These are phyloP conservation scores for Omphaloscelis lunosa DNA, from an alignment of 2,888 invertebrate species.

Conservation along the genomic window DNA sequence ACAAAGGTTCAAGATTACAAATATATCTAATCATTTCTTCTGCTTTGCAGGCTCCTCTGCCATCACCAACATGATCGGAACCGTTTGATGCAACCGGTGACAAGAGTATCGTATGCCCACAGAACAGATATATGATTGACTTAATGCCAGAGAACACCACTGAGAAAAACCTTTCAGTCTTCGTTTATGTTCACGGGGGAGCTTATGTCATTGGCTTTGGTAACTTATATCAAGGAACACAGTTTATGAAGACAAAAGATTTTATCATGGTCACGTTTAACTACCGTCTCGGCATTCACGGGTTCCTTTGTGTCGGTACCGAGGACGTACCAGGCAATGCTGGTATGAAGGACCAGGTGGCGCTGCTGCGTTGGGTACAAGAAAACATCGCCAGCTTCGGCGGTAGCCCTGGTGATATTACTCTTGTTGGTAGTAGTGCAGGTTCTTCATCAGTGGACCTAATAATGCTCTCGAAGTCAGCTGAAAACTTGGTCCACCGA, in stretches of 20 bases:
- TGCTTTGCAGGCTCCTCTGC: conserved; percentile 58
- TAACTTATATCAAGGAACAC: conserved; percentile 11
- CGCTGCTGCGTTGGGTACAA: conserved; percentile 75
- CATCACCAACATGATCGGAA: conserved; percentile 64
- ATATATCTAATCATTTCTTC: background rate
- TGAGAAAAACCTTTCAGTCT: conserved; percentile 69
- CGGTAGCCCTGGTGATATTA: conserved; percentile 77
- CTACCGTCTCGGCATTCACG: conserved; percentile 63
- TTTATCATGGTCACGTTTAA: conserved; percentile 72
- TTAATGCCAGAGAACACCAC: conserved; percentile 67
- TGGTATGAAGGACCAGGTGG: conserved; percentile 60
- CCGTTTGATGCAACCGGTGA: conserved; percentile 70
- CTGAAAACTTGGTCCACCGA: conserved; percentile 74
- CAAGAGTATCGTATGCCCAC: conserved; percentile 70
- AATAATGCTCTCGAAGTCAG: conserved; percentile 71
- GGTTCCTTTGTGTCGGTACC: too few relatives aligned
- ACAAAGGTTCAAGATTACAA: too few relatives aligned
- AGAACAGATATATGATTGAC: conserved; percentile 14
- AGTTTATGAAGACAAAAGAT: conserved; percentile 57
- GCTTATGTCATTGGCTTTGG: conserved; percentile 66
- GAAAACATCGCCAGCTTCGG: conserved; percentile 76
- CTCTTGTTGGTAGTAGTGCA: conserved; percentile 74
- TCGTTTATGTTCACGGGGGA: conserved; percentile 75
- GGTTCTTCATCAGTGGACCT: conserved; percentile 75
- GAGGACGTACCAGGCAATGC: too few relatives aligned